These are phyloP conservation scores for Nannobrachium achirus DNA, from an alignment of 2,113 vertebrate genomes.

Conservation along the genomic window DNA sequence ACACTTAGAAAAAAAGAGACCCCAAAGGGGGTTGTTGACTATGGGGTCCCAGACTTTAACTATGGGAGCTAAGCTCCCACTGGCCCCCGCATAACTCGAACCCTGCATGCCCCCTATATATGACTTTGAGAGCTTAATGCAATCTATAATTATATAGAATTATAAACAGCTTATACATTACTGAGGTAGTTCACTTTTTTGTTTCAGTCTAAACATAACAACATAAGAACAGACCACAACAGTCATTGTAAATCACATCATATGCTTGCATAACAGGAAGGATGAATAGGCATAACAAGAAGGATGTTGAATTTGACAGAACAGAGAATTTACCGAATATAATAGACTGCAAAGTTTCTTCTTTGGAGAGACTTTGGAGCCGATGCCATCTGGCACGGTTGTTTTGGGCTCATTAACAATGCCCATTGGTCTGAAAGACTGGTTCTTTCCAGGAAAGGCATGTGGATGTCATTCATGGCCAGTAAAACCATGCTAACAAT, in stretches of 20 bases:
- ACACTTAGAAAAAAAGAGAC: no score
- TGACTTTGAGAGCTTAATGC: slow-evolving; percentile 1
- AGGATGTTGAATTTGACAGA: slow-evolving; percentile 39
- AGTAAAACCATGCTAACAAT: slow-evolving; percentile 25
- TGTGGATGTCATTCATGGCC: slow-evolving; percentile 2
- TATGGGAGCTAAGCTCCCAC: no score
- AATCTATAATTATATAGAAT: slow-evolving; percentile 21
- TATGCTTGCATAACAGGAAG: slow-evolving; percentile 18
- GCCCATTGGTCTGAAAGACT: slow-evolving; percentile 18
- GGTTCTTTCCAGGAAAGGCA: slow-evolving; percentile 13
- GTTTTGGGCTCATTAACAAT: slow-evolving; percentile 58
- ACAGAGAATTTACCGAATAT: slow-evolving; percentile 55
- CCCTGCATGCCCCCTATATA: slow-evolving; percentile 14
- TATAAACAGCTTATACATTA: slow-evolving; percentile 2
- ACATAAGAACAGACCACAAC: slow-evolving; percentile 1
- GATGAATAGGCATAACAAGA: slow-evolving; percentile 19
- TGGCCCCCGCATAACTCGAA: no score
- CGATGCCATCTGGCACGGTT: slow-evolving; percentile 67
- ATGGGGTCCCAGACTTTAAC: no score
- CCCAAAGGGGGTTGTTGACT: no score
- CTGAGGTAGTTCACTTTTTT: slow-evolving; percentile 19
- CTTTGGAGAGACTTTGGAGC: slow-evolving; percentile 53
- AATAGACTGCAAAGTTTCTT: slow-evolving; percentile 50
- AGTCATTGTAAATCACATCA: not conserved
- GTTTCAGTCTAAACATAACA: not conserved